phyloP scores from a whole-genome alignment of 2,888 invertebrate genomes.

The Norana najaformis region DNA sequence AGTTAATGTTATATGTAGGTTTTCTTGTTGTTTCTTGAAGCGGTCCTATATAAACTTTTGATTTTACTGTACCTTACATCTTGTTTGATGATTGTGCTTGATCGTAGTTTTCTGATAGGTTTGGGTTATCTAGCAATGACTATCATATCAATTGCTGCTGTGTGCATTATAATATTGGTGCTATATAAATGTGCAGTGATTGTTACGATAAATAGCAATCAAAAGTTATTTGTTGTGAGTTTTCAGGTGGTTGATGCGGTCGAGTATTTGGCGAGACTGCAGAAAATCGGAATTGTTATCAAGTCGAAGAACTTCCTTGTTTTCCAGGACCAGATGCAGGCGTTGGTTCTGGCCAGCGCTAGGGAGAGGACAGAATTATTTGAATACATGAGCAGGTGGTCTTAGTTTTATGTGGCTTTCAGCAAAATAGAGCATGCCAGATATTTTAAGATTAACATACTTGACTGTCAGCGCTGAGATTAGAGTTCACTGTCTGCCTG shows the following conservation, averaged over 20 bases:
- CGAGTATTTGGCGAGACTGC: background rate
- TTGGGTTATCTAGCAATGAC: no score
- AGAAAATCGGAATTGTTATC: background rate
- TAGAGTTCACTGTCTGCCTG: no score
- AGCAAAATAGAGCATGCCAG: background rate
- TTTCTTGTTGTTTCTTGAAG: no score
- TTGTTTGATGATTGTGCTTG: no score
- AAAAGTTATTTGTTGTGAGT: background rate
- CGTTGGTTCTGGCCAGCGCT: background rate
- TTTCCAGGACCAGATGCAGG: background rate
- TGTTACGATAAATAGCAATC: background rate
- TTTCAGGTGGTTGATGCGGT: constrained; percentile 4
- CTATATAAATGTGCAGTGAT: background rate
- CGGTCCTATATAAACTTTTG: no score
- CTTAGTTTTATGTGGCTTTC: background rate
- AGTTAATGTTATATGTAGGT: no score
- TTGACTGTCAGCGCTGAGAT: no score
- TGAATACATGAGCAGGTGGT: background rate
- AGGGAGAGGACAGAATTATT: constrained; percentile 10
- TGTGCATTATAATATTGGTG: background rate
- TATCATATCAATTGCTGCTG: no score
- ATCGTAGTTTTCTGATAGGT: no score
- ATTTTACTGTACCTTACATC: no score
- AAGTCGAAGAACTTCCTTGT: constrained; percentile 24
- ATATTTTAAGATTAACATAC: no score